Conservation (phyloP, 2,113 vertebrate genomes). For the Pachypanchax playfairii region DNA sequence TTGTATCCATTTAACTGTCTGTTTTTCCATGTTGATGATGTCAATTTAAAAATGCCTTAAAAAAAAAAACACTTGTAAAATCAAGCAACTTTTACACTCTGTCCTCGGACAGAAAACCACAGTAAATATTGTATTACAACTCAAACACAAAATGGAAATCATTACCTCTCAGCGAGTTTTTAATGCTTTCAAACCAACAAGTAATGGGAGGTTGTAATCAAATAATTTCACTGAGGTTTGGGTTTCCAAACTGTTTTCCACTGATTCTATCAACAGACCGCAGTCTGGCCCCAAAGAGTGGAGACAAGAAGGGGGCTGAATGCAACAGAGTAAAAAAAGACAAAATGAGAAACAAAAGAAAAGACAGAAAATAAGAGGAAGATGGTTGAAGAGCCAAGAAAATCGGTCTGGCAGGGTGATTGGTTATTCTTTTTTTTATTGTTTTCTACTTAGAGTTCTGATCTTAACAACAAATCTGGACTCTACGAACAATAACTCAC, state of each 20-base stretch:
- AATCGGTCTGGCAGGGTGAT: slow-evolving; percentile 3
- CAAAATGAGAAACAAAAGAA: slow-evolving; percentile 2
- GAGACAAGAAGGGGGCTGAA: slow-evolving; percentile 14
- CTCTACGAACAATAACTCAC: slow-evolving; percentile 34
- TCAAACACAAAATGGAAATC: slow-evolving; percentile 74
- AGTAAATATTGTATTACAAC: slow-evolving; percentile 60
- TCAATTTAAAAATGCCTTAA: slow-evolving; percentile 49
- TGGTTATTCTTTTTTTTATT: neutral
- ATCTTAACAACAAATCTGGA: neutral
- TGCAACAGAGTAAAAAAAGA: neutral
- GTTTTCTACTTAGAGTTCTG: slow-evolving; percentile 12
- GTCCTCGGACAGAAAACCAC: slow-evolving; percentile 48
- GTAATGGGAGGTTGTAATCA: slow-evolving; percentile 73
- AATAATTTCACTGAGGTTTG: slow-evolving; percentile 73
- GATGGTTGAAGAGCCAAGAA: slow-evolving; percentile 10
- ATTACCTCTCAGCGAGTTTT: slow-evolving; percentile 68
- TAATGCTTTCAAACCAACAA: slow-evolving; percentile 70
- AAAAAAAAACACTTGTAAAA: slow-evolving; percentile 37
- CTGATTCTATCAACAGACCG: slow-evolving; percentile 67
- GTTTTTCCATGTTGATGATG: slow-evolving; percentile 40
- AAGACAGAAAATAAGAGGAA: slow-evolving; percentile 8
- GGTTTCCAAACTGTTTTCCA: slow-evolving; percentile 75
- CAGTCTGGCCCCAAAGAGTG: slow-evolving; percentile 55
- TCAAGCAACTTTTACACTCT: slow-evolving; percentile 37
- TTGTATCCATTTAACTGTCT: slow-evolving; percentile 10